These are phyloP conservation scores for Habrosyne pyritoides DNA, from an alignment of 2,888 invertebrate species.

Conservation along the genomic window DNA sequence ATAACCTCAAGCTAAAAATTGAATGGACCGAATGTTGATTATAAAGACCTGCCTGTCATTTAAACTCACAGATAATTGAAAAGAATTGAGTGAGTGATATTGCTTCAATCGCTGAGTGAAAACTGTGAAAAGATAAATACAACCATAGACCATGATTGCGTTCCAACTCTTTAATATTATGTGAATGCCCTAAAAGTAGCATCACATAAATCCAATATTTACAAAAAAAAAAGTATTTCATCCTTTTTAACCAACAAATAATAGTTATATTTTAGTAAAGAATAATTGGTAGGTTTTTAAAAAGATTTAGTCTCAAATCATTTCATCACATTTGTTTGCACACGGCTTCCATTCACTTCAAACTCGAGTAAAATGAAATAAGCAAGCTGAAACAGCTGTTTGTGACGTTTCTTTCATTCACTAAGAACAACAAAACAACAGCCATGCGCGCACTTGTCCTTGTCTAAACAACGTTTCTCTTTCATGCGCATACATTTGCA, in stretches of 20 bases:
- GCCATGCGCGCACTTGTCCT: constrained; percentile 59
- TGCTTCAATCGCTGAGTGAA: too few relatives aligned
- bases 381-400: constrained; percentile 62
- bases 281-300: too few relatives aligned
- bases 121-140: constrained; percentile 1
- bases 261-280: too few relatives aligned
- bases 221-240: too few relatives aligned
- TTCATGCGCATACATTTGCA: constrained; percentile 42
- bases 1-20: constrained; percentile 52
- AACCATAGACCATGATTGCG: constrained; percentile 18
- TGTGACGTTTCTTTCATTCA: constrained; percentile 48
- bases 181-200: too few relatives aligned
- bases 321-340: background rate
- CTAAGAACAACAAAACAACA: constrained; percentile 51
- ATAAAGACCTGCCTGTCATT: too few relatives aligned
- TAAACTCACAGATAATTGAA: constrained; percentile 10
- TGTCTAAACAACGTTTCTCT: constrained; percentile 60
- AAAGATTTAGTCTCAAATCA: too few relatives aligned
- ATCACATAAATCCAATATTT: too few relatives aligned
- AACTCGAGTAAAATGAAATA: constrained; percentile 11
- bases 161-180: background rate
- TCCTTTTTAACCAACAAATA: too few relatives aligned
- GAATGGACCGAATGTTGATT: constrained; percentile 4
- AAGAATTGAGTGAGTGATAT: constrained; percentile 23
- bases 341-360: background rate